These are phyloP conservation scores for Phortica magna DNA, from an alignment of 2,888 invertebrate species.

Conservation along the genomic window DNA sequence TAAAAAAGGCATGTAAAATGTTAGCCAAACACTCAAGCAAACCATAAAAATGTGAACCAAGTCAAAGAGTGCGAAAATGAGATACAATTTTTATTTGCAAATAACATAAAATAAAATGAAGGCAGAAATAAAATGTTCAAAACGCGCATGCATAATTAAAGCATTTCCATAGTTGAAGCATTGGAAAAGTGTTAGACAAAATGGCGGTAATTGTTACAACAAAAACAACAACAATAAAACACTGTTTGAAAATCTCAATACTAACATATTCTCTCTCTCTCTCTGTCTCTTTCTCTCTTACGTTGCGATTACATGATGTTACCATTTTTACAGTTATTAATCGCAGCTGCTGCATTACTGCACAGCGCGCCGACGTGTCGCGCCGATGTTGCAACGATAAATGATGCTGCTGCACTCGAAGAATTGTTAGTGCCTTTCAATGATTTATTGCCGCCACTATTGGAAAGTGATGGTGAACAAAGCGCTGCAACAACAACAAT, in stretches of 20 bases:
- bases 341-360: constrained; percentile 64
- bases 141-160: constrained; percentile 23
- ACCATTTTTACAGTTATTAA: constrained; percentile 61
- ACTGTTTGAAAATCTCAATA: neutral
- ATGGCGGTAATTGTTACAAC: neutral
- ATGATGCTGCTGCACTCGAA: constrained; percentile 52
- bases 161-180: constrained; percentile 15
- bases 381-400: constrained; percentile 65
- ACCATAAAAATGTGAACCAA: neutral
- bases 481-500: constrained; percentile 40
- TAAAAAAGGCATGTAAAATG: neutral
- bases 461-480: constrained; percentile 45
- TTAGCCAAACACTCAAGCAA: neutral
- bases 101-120: too few species aligned
- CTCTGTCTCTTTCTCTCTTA: constrained; percentile 6
- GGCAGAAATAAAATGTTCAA: neutral
- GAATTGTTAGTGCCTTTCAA: constrained; percentile 68
- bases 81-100: too few species aligned
- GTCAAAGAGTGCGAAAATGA: neutral
- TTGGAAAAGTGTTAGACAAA: neutral
- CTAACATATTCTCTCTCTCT: neutral
- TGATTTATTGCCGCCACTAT: constrained; percentile 73
- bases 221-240: neutral
- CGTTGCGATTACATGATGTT: constrained; percentile 26
- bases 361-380: constrained; percentile 50